Conservation (phyloP, 2,113 vertebrate species). For the Bombycilla garrulus region DNA sequence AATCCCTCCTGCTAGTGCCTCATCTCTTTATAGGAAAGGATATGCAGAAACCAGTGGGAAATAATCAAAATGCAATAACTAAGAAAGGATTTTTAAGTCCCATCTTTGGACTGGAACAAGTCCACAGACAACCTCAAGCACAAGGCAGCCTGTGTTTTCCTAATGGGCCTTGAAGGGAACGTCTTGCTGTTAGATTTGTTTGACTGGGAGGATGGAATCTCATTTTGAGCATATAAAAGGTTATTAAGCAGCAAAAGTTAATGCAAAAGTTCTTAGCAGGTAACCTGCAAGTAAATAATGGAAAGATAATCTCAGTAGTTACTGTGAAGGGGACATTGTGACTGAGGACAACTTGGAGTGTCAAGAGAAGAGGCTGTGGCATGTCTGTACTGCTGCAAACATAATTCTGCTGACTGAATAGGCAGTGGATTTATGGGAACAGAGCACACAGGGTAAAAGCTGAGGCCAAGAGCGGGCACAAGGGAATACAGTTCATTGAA, state of each 20-base stretch:
- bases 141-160: neutral
- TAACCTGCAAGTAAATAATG: neutral
- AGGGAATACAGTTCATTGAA: conserved; percentile 11
- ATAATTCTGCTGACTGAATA: neutral
- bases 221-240: neutral
- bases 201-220: neutral
- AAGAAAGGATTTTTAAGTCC: neutral
- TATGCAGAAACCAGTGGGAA: neutral
- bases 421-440: conserved; percentile 12
- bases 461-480: neutral
- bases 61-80: neutral
- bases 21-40: neutral
- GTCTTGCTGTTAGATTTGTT: neutral
- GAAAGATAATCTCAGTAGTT: neutral
- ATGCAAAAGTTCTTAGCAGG: neutral
- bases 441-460: neutral
- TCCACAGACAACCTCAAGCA: neutral
- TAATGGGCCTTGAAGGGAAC: neutral
- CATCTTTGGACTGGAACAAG: neutral
- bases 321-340: neutral
- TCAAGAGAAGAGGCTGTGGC: neutral
- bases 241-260: neutral
- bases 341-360: neutral
- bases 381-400: neutral
- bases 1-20: neutral